Conservation (phyloP, 1,140 invertebrate genomes). For the Aphidius ervi region DNA sequence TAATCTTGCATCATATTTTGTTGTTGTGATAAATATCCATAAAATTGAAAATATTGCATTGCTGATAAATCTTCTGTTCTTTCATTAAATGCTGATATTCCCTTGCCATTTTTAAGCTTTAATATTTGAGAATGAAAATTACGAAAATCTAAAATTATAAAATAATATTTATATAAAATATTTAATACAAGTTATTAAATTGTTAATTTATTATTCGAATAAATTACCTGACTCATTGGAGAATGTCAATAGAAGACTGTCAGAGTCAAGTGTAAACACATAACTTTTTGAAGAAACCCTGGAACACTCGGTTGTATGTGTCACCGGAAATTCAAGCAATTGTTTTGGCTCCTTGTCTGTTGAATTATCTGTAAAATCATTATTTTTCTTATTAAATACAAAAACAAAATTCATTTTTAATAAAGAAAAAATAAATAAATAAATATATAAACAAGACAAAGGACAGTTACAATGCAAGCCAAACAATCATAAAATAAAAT, state of each 20-base stretch:
- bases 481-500: no score
- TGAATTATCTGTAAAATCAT: slow-evolving; percentile 32
- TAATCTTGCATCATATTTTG: slow-evolving; percentile 99
- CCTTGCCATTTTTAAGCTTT: slow-evolving; percentile 74
- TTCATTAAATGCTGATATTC: slow-evolving; percentile 86
- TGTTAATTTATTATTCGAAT: not conserved
- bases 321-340: slow-evolving; percentile 65
- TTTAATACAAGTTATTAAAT: not conserved
- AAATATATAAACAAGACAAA: not conserved
- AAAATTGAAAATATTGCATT: slow-evolving; percentile 97
- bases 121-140: slow-evolving; percentile 73
- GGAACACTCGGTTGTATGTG: slow-evolving; percentile 65
- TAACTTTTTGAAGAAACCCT: slow-evolving; percentile 63
- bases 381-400: not conserved
- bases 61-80: slow-evolving; percentile 96
- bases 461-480: not conserved
- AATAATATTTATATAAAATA: not conserved
- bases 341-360: slow-evolving; percentile 32
- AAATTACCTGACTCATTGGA: slow-evolving; percentile 47
- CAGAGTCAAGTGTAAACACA: slow-evolving; percentile 66
- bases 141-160: slow-evolving; percentile 59
- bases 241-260: slow-evolving; percentile 57
- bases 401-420: not conserved
- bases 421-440: not conserved
- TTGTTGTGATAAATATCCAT: slow-evolving; percentile 97